Conservation (phyloP, 2,797 vertebrate genomes). For the Poecilia wingei region DNA sequence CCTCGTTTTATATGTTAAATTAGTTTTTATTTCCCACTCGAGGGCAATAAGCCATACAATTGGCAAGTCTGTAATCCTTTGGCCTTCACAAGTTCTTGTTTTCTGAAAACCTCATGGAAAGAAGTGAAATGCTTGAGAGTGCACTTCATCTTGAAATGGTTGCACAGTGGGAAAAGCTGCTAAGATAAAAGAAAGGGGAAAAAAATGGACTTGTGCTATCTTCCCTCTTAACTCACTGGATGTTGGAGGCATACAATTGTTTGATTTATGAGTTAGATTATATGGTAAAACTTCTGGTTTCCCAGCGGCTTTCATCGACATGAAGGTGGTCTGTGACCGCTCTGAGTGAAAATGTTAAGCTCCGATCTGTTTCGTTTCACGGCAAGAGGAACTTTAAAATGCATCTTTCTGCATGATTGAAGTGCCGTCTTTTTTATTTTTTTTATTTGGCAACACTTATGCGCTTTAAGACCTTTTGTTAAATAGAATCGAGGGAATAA, state of each 20-base stretch:
- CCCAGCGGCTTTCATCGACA: constrained; percentile 46
- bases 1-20: constrained; percentile 64
- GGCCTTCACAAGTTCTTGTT: constrained; percentile 37
- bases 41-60: constrained; percentile 65
- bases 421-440: constrained; percentile 6
- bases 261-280: constrained; percentile 65
- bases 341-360: constrained; percentile 35
- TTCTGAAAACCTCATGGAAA: constrained; percentile 20
- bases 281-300: constrained; percentile 41
- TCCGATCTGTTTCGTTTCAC: background rate
- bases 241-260: constrained; percentile 40
- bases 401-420: background rate
- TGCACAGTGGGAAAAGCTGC: constrained; percentile 14
- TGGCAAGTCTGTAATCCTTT: constrained; percentile 65
- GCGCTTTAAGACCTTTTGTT: constrained; percentile 22
- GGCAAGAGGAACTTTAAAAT: constrained; percentile 32
- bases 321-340: constrained; percentile 27
- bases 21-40: constrained; percentile 59
- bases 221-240: constrained; percentile 39
- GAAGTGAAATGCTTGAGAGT: constrained; percentile 20
- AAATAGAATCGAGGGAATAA: constrained; percentile 19
- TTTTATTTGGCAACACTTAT: constrained; percentile 5
- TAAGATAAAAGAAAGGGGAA: constrained; percentile 22
- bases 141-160: constrained; percentile 26
- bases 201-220: constrained; percentile 21